These are phyloP conservation scores for Mellivora capensis DNA, from an alignment of 2,113 vertebrate genomes.

Conservation along the genomic window DNA sequence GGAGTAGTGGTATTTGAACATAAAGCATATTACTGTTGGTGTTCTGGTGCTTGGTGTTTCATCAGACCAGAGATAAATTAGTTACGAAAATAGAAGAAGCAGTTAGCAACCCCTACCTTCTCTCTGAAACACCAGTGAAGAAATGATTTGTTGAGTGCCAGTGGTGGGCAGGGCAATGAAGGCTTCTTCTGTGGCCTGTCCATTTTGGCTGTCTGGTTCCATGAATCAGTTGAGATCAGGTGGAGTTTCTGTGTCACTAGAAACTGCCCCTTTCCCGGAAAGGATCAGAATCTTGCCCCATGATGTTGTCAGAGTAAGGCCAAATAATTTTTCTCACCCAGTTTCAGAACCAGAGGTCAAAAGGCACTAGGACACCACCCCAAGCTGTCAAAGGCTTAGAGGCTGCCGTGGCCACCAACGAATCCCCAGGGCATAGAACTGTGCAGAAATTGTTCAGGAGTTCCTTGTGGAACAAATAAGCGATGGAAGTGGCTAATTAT, in stretches of 20 bases:
- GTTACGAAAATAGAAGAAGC: not conserved
- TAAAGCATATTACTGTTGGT: not conserved
- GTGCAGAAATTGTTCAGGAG: not conserved
- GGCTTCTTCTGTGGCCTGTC: not conserved
- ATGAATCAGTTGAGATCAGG: not conserved
- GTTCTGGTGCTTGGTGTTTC: not conserved
- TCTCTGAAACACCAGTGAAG: not conserved
- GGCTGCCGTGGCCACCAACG: not conserved
- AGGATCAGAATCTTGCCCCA: not conserved
- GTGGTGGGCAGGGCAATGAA: not conserved
- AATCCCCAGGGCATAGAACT: not conserved
- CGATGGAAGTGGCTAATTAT: not conserved
- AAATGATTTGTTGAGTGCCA: not conserved
- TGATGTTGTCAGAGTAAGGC: not conserved
- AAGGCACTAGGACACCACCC: not conserved
- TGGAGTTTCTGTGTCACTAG: not conserved
- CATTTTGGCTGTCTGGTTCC: not conserved
- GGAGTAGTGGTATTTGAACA: not conserved
- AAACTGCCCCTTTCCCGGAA: not conserved
- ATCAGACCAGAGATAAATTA: not conserved
- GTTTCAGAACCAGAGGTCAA: not conserved
- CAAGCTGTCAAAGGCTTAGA: not conserved
- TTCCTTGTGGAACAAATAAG: not conserved
- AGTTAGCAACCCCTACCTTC: not conserved
- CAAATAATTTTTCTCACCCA: not conserved